phyloP scores from a whole-genome alignment of 2,797 vertebrate genomes.

The Crocodylus rhombifer region DNA sequence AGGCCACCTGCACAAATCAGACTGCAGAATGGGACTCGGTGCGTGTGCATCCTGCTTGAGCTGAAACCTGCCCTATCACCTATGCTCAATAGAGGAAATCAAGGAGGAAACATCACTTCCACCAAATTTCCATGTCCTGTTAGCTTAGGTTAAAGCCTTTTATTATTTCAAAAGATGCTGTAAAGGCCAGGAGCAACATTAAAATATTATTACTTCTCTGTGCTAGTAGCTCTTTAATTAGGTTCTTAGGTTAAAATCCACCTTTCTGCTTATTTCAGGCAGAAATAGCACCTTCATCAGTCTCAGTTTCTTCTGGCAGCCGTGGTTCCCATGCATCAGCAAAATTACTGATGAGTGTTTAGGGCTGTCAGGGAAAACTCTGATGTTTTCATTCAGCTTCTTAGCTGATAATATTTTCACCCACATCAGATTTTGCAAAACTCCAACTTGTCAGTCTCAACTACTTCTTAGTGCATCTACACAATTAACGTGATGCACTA shows the following conservation, averaged over 20 bases:
- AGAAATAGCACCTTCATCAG: background rate
- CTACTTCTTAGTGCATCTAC: background rate
- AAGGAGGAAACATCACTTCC: background rate
- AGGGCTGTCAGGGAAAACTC: background rate
- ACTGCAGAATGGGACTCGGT: background rate
- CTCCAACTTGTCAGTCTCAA: background rate
- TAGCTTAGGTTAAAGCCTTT: background rate
- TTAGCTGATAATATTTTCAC: background rate
- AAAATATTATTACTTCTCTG: background rate
- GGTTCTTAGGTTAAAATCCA: background rate
- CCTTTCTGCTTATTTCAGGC: background rate
- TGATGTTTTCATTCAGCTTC: background rate
- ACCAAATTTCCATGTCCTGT: background rate
- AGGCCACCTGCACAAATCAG: background rate
- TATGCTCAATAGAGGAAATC: background rate
- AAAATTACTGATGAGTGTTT: background rate
- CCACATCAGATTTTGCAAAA: background rate
- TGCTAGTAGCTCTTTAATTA: background rate
- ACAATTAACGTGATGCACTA: too few relatives aligned
- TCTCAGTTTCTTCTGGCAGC: background rate
- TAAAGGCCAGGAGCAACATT: background rate
- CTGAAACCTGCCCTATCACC: background rate
- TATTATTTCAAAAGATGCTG: background rate
- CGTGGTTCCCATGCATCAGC: background rate
- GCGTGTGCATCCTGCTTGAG: background rate